These are phyloP conservation scores for Penaeus vannamei DNA, from an alignment of 1,140 invertebrate genomes.

Conservation along the genomic window DNA sequence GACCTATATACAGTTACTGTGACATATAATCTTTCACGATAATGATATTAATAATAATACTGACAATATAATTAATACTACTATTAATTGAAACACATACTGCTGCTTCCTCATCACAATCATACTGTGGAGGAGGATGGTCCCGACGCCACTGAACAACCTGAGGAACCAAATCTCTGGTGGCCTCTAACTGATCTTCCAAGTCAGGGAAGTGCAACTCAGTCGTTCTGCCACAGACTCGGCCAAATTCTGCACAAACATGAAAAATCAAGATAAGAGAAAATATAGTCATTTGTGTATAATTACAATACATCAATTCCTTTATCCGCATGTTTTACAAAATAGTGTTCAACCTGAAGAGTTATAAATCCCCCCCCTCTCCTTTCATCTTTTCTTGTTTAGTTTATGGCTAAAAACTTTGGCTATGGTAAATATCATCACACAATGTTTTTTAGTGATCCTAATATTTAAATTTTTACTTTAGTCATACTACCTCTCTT, in stretches of 20 bases:
- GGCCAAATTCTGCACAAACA: conserved; percentile 57
- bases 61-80: neutral
- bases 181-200: conserved; percentile 87
- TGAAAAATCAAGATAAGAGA: neutral
- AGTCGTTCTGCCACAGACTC: conserved; percentile 75
- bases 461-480: too few relatives aligned
- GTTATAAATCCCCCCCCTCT: too few relatives aligned
- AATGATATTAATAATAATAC: neutral
- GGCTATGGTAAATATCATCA: too few relatives aligned
- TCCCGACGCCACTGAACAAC: conserved; percentile 54
- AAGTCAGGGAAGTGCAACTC: conserved; percentile 93
- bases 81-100: conserved; percentile 8
- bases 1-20: too few relatives aligned
- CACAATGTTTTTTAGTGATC: too few relatives aligned
- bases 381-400: neutral
- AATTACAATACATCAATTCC: neutral
- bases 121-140: conserved; percentile 49
- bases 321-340: too few relatives aligned
- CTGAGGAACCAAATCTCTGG: conserved; percentile 74
- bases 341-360: too few relatives aligned
- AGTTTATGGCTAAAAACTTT: neutral
- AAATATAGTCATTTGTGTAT: neutral
- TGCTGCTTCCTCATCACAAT: conserved; percentile 45
- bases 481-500: conserved; percentile 77
- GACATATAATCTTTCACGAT: too few relatives aligned